These are phyloP conservation scores for Alces alces DNA, from an alignment of 2,113 vertebrate species.

Conservation along the genomic window DNA sequence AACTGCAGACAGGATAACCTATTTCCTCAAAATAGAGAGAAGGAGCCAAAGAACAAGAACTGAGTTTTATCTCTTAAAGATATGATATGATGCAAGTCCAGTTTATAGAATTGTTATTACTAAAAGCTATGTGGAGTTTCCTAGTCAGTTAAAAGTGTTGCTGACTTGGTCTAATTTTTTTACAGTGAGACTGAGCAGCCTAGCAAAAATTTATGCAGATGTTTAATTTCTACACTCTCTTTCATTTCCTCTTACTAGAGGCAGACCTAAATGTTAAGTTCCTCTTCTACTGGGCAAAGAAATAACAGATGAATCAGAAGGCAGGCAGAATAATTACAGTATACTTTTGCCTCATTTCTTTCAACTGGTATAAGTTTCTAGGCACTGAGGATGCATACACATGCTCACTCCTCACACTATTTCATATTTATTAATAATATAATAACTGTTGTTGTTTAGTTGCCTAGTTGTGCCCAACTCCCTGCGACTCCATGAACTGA, in stretches of 20 bases:
- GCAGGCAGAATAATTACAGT: not conserved
- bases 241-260: not conserved
- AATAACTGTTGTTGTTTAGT: not conserved
- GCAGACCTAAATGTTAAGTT: not conserved
- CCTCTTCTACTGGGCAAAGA: not conserved
- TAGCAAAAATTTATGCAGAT: not conserved
- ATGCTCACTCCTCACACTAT: not conserved
- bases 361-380: not conserved
- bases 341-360: not conserved
- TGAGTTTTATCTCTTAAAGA: not conserved
- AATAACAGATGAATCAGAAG: not conserved
- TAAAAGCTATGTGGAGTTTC: not conserved
- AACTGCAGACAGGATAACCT: not conserved
- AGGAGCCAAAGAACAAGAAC: not conserved
- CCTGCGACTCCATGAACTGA: not conserved
- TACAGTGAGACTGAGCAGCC: not conserved
- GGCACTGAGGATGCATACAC: not conserved
- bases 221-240: not conserved
- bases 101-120: not conserved
- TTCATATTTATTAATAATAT: not conserved
- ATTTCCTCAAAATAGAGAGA: not conserved
- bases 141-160: not conserved
- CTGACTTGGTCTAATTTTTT: not conserved
- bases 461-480: not conserved
- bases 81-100: not conserved